Evolutionary conservation across 2,113 vertebrate genomes (phyloP), one percentile per base, ranked within the genome.

Genomic region (Pachypanchax playfairii): DNA sequence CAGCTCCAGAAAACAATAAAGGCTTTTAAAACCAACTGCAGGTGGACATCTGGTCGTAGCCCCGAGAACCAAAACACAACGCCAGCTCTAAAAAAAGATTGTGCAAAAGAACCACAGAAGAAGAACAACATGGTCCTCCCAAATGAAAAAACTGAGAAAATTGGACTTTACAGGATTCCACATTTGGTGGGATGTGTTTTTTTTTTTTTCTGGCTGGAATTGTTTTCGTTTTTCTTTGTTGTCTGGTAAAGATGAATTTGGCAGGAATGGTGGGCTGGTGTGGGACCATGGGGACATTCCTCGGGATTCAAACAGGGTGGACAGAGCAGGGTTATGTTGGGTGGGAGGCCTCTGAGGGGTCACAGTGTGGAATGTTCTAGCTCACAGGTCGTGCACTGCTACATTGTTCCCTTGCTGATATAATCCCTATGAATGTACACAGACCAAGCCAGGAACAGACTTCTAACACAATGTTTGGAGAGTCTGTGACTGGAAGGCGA

Each of bases 361-460:
- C 86, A 89, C 66, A 42, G 65, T 57, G 21, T 70, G 90, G 90
- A 91, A 91, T 91, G 90, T 92, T 90, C 89, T 70, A 77, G 73
- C 70, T 84, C 39, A 22, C 18, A 56, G 82, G 87, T 89, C 91
- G 83, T 74, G 89, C 75, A 85, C 80, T 62, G 70, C 50, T 55
- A 65, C 74, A 78, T 83, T 86, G 82, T 87, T 82, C 81, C 62
- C 69, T 53, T 20, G 44, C 44, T 63, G 29, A 65, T 58, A 52
- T 87, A 85, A 85, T 86, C 85, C 86, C 82, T 80, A 79, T 79
- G 71, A 80, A 77, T 82, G 70, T 63, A 84, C 79, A 81, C 58
- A 52, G 62, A 70, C 80, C 80, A 69, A 54, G 70, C 57, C 87
- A 88, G 89, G 86, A 91, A 85, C 69, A 57, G 68, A 67, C 78